Conservation (phyloP, 2,113 vertebrate species). For the Deroptyus accipitrinus region DNA sequence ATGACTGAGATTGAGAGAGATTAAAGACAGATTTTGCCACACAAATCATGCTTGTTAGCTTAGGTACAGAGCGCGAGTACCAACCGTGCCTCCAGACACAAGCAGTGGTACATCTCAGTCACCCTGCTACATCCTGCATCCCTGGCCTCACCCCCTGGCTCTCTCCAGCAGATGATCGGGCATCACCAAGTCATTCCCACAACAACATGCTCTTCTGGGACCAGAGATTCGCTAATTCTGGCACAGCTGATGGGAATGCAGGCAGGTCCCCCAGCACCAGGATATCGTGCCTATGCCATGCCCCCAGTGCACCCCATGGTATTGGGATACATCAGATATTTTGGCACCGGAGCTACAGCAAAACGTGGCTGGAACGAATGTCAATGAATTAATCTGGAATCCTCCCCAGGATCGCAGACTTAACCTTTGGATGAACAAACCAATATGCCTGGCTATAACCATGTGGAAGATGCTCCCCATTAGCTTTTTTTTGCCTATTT, state of each 20-base stretch:
- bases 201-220: not conserved
- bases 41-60: not conserved
- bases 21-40: not conserved
- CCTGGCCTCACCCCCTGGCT: rapidly evolving
- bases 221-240: not conserved
- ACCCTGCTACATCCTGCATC: not conserved
- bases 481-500: not conserved
- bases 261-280: rapidly evolving
- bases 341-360: not conserved
- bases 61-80: not conserved
- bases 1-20: conserved; percentile 7
- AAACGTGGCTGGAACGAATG: rapidly evolving
- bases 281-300: rapidly evolving
- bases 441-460: not conserved
- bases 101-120: rapidly evolving
- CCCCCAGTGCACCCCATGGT: rapidly evolving
- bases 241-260: rapidly evolving
- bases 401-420: not conserved
- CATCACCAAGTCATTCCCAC: rapidly evolving
- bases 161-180: not conserved
- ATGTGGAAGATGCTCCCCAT: rapidly evolving
- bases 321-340: rapidly evolving
- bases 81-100: not conserved
- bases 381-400: not conserved
- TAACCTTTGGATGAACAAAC: not conserved